Base-by-base conservation (phyloP, 2,888 invertebrate species). In the Hydroisotoma schaefferi region DNA sequence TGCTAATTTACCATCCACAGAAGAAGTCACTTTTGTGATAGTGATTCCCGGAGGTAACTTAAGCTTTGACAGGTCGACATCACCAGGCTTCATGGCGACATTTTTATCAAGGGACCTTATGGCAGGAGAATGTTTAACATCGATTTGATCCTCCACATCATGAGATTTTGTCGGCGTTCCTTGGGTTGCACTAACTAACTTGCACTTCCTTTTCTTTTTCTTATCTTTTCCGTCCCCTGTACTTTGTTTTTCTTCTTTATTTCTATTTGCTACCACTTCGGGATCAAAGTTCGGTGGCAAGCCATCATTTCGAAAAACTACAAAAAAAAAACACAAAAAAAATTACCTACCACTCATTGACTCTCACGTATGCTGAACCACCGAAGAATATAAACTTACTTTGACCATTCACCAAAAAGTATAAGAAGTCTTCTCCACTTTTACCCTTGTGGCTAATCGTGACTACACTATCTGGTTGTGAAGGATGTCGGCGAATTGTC, bases 11-110 rank as follows among this genome's bases (percentile, higher is more conserved):
- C n/a, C n/a, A n/a, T n/a, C n/a, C n/a, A n/a, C n/a, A n/a, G n/a
- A n/a, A 23, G 47, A 47, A 18, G 61, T 59, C 0, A 88, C 87
- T 61, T 87, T 81, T 0, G 87, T 88, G 38, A 88, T 80, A 0
- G 87, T 89, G 47, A 89, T 89, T n/a, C 89, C 89, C 0, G 89
- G 88, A 0, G 89, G 89, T 44, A 89, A 76, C 38, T 80, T 80
- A 22, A 87, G 40, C 25, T 67, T 67, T 0, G 59, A 57, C 2
- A 70, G 44, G 47, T 72, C 70, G 22, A 68, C 63, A 43, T 69
- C 68, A 12, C 55, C 40, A n/a, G n/a, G n/a, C n/a, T n/a, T n/a
- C n/a, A n/a, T n/a, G n/a, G n/a, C n/a, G n/a, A n/a, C n/a, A n/a
- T n/a, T n/a, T n/a, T n/a, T n/a, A n/a, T n/a, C n/a, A n/a, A n/a